Conservation (phyloP, 2,888 invertebrate species). For the Eupsilia transversa region DNA sequence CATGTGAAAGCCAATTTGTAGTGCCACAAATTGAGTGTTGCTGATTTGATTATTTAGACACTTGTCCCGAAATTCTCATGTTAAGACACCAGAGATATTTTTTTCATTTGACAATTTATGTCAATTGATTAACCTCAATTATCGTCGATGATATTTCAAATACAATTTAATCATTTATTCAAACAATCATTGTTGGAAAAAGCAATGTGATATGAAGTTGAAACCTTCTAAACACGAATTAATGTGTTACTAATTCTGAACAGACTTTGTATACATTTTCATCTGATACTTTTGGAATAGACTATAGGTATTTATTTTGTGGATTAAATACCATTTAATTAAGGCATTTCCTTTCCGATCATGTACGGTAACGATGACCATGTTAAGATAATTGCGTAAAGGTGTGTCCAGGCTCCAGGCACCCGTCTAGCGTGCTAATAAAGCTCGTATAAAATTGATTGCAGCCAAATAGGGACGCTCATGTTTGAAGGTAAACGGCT, state of each 20-base stretch:
- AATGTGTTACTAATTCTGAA: neutral
- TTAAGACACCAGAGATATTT: no score
- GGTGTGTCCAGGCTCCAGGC: conserved; percentile 39
- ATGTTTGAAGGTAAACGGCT: conserved; percentile 4
- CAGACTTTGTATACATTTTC: neutral
- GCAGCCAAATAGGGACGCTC: conserved; percentile 34
- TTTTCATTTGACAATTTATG: neutral
- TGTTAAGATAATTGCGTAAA: conserved; percentile 47
- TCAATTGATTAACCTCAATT: neutral
- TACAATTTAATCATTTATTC: neutral
- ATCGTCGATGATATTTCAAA: neutral
- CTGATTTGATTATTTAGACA: neutral
- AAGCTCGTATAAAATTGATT: conserved; percentile 34
- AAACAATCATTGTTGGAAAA: neutral
- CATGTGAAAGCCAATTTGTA: neutral
- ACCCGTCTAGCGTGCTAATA: conserved; percentile 40
- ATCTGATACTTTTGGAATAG: neutral
- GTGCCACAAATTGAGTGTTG: neutral
- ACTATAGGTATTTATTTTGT: neutral
- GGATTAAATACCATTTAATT: neutral
- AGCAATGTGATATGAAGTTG: neutral
- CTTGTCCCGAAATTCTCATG: no score
- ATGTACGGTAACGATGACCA: conserved; percentile 16
- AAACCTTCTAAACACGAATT: neutral
- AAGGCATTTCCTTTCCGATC: neutral